Evolutionary conservation across 1,140 invertebrate species (phyloP).

Genomic region (Cydia fagiglandana): DNA sequence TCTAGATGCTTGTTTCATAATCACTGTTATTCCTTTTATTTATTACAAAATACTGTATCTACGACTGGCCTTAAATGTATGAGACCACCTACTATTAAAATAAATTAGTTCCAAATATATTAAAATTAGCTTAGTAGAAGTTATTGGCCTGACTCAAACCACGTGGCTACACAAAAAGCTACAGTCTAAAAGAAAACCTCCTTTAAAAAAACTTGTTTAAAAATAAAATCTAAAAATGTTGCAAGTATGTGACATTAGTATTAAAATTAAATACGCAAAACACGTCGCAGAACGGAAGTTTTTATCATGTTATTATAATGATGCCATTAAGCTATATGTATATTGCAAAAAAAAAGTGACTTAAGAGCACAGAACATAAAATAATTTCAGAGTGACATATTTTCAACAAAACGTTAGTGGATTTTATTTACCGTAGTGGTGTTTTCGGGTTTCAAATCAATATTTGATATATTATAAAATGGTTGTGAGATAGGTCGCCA

Average conservation of each 20-base stretch:
- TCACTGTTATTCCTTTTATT: not conserved
- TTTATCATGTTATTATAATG: not conserved
- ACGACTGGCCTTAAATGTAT: too few relatives aligned
- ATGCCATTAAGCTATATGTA: not conserved
- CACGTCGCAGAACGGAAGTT: conserved; percentile 19
- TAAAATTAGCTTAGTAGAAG: not conserved
- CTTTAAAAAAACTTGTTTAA: not conserved
- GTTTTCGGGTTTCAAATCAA: too few relatives aligned
- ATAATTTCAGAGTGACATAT: not conserved
- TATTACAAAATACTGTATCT: too few relatives aligned
- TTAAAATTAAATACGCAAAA: not conserved
- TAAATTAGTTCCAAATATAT: too few relatives aligned
- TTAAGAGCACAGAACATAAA: not conserved
- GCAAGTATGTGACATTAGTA: not conserved
- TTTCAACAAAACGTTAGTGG: not conserved
- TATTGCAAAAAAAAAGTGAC: not conserved
- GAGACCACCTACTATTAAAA: too few relatives aligned
- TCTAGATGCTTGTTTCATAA: not conserved
- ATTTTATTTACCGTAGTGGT: too few relatives aligned
- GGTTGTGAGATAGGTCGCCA: too few relatives aligned
- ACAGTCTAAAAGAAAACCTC: too few relatives aligned
- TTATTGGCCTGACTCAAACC: too few relatives aligned
- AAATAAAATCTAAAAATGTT: not conserved
- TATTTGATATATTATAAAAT: too few relatives aligned
- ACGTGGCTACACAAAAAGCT: too few relatives aligned